Percentiles rank a stretch among this genome's conserved stretches.
Conservation (phyloP, 1,140 invertebrate species). For the Trichonephila clavata region DNA sequence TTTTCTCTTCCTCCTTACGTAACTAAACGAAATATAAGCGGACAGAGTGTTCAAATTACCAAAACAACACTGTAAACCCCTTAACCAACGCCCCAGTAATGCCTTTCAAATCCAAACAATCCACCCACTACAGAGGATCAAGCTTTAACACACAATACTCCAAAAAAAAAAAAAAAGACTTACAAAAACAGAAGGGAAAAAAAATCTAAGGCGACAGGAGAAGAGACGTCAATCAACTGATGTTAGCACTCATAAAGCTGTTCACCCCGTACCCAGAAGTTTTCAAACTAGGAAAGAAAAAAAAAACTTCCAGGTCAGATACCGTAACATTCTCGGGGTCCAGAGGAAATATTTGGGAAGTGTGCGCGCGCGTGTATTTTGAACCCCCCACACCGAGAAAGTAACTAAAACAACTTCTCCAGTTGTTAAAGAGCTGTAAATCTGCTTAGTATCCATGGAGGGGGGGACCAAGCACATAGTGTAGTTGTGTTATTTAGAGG, state of each 20-base stretch:
- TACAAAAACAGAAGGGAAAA: background rate
- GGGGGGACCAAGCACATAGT: background rate
- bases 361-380: conserved; percentile 18
- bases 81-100: background rate
- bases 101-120: conserved; percentile 10
- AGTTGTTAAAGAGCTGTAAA: conserved; percentile 49
- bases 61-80: too few species aligned
- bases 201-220: conserved; percentile 1
- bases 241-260: conserved; percentile 38
- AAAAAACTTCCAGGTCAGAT: conserved; percentile 36
- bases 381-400: conserved; percentile 14
- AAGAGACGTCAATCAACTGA: conserved; percentile 31
- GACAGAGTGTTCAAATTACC: background rate
- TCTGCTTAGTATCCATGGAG: background rate
- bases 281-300: conserved; percentile 12
- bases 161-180: background rate
- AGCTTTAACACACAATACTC: background rate
- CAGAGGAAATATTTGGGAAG: background rate
- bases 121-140: background rate
- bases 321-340: conserved; percentile 11
- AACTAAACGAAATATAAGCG: background rate
- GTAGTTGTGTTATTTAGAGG: background rate
- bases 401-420: conserved; percentile 24
- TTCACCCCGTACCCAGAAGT: conserved; percentile 2
- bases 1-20: background rate